A percentile compares a stretch with the other conserved stretches of the same genome.
Conservation (phyloP, 2,797 vertebrate species). For the Rhinoraja longicauda region DNA sequence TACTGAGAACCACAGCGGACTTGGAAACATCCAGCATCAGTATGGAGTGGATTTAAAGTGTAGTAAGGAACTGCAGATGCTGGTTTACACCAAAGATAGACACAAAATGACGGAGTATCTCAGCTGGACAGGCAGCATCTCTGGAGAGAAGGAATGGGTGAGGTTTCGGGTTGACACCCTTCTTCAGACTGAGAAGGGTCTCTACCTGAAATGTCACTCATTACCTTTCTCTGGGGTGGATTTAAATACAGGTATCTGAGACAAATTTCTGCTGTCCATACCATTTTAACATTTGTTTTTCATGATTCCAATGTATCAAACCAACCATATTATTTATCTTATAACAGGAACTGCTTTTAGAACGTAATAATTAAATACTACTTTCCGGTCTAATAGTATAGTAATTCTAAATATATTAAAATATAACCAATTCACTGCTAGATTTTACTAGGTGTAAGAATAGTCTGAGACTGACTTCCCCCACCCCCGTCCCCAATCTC, state of each 20-base stretch:
- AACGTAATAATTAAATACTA: neutral
- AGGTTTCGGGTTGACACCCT: too few relatives aligned
- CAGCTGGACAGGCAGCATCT: too few relatives aligned
- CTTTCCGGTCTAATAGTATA: neutral
- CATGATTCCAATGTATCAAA: neutral
- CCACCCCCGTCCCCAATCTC: too few relatives aligned
- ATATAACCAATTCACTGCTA: neutral
- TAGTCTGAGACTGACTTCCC: too few relatives aligned
- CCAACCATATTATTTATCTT: too few relatives aligned
- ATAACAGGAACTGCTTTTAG: neutral
- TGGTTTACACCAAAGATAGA: too few relatives aligned
- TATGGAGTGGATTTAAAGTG: neutral
- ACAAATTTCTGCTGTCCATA: neutral
- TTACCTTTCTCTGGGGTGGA: neutral
- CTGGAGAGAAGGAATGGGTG: too few relatives aligned
- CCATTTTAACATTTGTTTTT: neutral
- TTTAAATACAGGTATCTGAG: neutral
- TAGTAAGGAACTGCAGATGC: too few relatives aligned
- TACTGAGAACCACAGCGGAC: neutral
- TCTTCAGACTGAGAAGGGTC: too few relatives aligned
- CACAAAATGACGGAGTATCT: too few relatives aligned
- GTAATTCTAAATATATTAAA: slow-evolving; percentile 2
- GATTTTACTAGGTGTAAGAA: neutral
- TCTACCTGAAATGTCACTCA: too few relatives aligned
- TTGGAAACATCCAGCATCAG: neutral